A percentile compares a stretch with the other conserved stretches of the same genome.
phyloP scores from a whole-genome alignment of 2,888 invertebrate species.

The Drosophila paracracens region DNA sequence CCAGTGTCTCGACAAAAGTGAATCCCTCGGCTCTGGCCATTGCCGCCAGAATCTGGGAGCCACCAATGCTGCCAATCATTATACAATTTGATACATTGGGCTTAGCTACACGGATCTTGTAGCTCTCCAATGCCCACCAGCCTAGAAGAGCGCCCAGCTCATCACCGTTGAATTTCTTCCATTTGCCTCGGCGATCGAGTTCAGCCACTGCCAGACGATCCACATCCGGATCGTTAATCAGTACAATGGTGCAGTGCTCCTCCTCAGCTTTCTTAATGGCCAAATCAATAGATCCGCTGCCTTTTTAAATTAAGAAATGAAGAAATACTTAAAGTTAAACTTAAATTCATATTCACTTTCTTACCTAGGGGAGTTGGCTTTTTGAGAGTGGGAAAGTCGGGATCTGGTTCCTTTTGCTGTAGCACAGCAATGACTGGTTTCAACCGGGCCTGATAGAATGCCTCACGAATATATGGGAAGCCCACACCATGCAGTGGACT shows the following conservation, averaged over 20 bases:
- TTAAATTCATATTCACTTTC: neutral
- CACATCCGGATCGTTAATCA: constrained; percentile 99
- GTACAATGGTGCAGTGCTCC: constrained; percentile 89
- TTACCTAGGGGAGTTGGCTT: constrained; percentile 96
- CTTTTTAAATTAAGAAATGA: constrained; percentile 80
- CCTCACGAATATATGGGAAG: constrained; percentile 90
- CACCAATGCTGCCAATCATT: constrained; percentile 96
- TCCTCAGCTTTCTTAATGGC: constrained; percentile 92
- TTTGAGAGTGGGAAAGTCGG: constrained; percentile 97
- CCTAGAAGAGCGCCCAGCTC: constrained; percentile 97
- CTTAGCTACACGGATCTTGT: constrained; percentile 85
- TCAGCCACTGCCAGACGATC: constrained; percentile 98
- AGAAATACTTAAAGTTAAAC: no score
- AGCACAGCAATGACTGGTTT: constrained; percentile 85
- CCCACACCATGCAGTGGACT: constrained; percentile 99
- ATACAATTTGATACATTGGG: constrained; percentile 88
- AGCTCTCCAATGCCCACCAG: constrained; percentile 94
- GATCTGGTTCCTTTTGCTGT: constrained; percentile 95
- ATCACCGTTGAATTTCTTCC: constrained; percentile 93
- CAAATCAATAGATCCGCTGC: constrained; percentile 90
- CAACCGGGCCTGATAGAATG: constrained; percentile 91
- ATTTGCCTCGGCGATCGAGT: constrained; percentile 86
- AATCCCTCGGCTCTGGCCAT: constrained; percentile 93
- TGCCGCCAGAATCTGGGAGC: constrained; percentile 95
- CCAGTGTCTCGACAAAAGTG: constrained; percentile 93